A percentile compares a stretch with the other conserved stretches of the same genome.
phyloP scores from a whole-genome alignment of 1,140 invertebrate genomes.

The Dendrolimus kikuchii region DNA sequence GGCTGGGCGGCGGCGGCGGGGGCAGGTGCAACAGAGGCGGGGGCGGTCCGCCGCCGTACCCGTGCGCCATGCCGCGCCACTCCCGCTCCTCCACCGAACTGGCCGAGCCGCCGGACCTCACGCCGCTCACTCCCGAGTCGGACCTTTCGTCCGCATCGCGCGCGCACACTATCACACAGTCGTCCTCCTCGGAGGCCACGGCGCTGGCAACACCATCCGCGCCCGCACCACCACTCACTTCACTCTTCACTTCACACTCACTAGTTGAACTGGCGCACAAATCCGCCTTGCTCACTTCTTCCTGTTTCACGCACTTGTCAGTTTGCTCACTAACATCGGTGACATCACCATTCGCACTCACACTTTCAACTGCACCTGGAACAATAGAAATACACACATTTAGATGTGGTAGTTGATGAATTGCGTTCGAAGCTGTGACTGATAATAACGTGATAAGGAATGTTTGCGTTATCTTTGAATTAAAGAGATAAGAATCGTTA shows the following conservation, averaged over 20 bases:
- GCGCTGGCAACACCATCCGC: constrained; percentile 65
- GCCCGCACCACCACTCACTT: constrained; percentile 54
- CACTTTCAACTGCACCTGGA: constrained; percentile 55
- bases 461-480: too few species aligned
- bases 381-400: constrained; percentile 33
- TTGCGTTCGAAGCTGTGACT: too few species aligned
- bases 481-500: too few species aligned
- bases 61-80: constrained; percentile 69
- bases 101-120: constrained; percentile 76
- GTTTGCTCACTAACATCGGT: constrained; percentile 51
- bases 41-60: constrained; percentile 54
- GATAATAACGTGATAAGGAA: too few species aligned
- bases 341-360: constrained; percentile 54
- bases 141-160: constrained; percentile 72
- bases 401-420: not conserved
- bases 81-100: constrained; percentile 82
- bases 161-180: constrained; percentile 73
- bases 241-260: constrained; percentile 60
- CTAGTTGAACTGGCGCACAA: constrained; percentile 27
- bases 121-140: constrained; percentile 79
- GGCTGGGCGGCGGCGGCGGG: constrained; percentile 60
- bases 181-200: constrained; percentile 73
- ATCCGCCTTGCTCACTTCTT: constrained; percentile 37
- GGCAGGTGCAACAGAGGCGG: constrained; percentile 54
- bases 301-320: constrained; percentile 49